Base-by-base conservation (phyloP, 2,113 vertebrate genomes). In the Penelope pileata region DNA sequence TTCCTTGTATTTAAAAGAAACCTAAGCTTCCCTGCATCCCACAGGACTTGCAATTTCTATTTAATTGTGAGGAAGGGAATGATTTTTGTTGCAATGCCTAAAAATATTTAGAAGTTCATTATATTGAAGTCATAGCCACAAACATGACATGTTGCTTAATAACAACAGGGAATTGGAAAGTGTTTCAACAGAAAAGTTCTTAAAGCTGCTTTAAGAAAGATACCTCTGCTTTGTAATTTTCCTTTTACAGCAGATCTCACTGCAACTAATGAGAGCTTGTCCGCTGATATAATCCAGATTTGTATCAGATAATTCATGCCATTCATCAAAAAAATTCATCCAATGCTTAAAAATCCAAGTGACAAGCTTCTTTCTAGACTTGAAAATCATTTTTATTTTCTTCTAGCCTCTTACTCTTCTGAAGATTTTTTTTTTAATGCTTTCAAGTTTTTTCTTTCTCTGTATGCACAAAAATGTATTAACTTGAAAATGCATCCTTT, bases 241-340 rank as follows among this genome's bases (percentile, higher is more conserved):
- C 22, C 10, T 56, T 88, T 72, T 48, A 66, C 64, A 92, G 80
- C 76, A 96, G 92, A 93, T 5, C 30, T 77, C 1, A 1, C 60
- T 69, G 45, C 18, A 79, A 51, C 38, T 90, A 83, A 94, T 81
- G 60, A 93, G 51, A 93, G 43, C 63, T 90, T 96, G 56, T 88
- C 68, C 38, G 24, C 19, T 53, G 64, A 51, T 78, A 88, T 94
- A 96, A 96, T 96, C 95, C 94, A 93, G 94, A 83, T 96, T 96
- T 91, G 47, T n/a, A 94, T 86, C 60, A 86, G 51, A 34, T 76
- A 86, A 50, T 48, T 62, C 58, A 67, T 88, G 63, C 51, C 38
- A 54, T 59, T 88, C 7, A 88, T 81, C 34, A 88, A 91, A 93
- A 94, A 63, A 27, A 56, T 47, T 94, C 2, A 67, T 86, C 93